Base-by-base conservation (phyloP, 2,113 vertebrate genomes). In the Tenrec ecaudatus region DNA sequence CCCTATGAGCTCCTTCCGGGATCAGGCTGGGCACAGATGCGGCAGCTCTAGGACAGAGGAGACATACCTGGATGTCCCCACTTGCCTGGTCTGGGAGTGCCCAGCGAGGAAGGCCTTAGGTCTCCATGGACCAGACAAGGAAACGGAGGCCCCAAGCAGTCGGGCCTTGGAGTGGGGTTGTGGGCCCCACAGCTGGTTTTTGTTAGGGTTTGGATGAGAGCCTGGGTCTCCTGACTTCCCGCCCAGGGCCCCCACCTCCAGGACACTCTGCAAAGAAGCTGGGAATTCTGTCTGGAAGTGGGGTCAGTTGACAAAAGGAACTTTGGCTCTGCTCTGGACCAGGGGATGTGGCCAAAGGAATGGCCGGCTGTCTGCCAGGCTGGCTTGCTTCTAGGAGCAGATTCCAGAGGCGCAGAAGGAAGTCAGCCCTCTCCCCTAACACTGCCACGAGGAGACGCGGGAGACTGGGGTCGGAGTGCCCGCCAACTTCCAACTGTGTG, bases 151-250 rank as follows among this genome's bases (percentile, higher is more conserved):
- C 29, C 88, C 2, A 0, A 2, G 16, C 15, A 23, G 43, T 27
- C 19, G 36, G 31, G 29, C 40, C 57, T 87, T 73, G 29, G 43
- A 38, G 38, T 23, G 38, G 40, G 38, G n/a, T 20, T 43, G 25
- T 38, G 43, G 36, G 58, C 10, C 22, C 25, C 31, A 3, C 80
- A 91, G 80, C 36, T 86, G 75, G 66, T 76, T 91, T 91, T 73
- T 40, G 68, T 40, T 85, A 88, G 80, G 36, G 27, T 86, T 76
- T 79, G 75, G 84, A 88, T 19, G 40, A 36, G 36, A 85, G 40
- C 15, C 33, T 19, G 3, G 31, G 62, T 47, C 80, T 93, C 84
- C 88, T 62, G 80, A 81, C 20, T 62, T 69, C 66, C 66, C 2
- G 3, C 58, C 25, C 23, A 16, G n/a, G 64, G 43, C 66, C 84